Evolutionary conservation across 2,888 invertebrate genomes (phyloP), one percentile per base, ranked within the genome.

Genomic region (Didymodactylos carnosus): DNA sequence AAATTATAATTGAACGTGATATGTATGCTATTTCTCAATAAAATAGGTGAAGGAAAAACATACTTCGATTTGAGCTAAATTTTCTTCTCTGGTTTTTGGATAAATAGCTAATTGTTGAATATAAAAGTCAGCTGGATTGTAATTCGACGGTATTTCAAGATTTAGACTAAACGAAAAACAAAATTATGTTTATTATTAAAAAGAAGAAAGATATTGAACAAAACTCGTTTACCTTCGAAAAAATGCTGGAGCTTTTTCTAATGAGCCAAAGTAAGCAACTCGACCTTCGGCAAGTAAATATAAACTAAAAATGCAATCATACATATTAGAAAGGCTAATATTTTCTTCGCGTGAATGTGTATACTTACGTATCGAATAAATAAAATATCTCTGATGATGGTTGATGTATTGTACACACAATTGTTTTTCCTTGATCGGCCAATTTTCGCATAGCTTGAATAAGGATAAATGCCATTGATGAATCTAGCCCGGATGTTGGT

Each of bases 41-140:
- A 73, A 69, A 23, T 19, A 16, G 10, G 25, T 62, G 14, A 27
- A 23, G 19, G 19, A 46, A 10, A 35, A 35, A 43, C 29, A 46
- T 71, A 53, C 39, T 43, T 72, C 19, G 7, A 71, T n/a, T 72
- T 51, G 46, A 10, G 49, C 69, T 6, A 75, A 13, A 23, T 29
- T 46, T 70, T 75, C 72, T 70, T 72, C 51, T 43, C 72, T 41
- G 19, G 39, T 46, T 25, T 27, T 25, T 0, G 92, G 92, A 5
- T 89, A 88, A 3, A 92, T 88, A 0, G 92, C 91, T 76, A 93
- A 83, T 8, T 91, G 87, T 80, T 92, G 91, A 69, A 94, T 89
- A 83, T 90, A 92, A 83, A 90, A 91, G 83, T 94, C 94, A 0
- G 93, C 94, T 3, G 94, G 94, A 82, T 94, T 94, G 84, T 91